These are phyloP conservation scores for Alces alces DNA, from an alignment of 2,113 vertebrate species.

Conservation along the genomic window DNA sequence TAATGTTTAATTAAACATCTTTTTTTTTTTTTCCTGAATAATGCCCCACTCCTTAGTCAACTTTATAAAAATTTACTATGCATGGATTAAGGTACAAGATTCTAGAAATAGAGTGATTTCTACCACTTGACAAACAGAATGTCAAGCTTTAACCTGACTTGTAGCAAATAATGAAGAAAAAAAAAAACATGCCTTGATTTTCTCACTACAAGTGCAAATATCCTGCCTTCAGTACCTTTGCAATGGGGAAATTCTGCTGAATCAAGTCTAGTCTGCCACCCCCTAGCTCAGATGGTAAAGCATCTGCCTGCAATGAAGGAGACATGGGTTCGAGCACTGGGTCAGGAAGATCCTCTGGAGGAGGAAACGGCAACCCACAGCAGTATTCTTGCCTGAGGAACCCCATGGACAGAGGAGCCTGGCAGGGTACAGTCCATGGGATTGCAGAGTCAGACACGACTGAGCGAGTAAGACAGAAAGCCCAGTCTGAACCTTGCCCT, in stretches of 20 bases:
- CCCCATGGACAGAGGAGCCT: neutral
- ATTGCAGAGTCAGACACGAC: neutral
- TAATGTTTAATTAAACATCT: neutral
- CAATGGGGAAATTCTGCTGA: neutral
- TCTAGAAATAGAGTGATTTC: neutral
- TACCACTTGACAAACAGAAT: neutral
- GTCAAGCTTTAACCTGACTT: neutral
- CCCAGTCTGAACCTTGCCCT: neutral
- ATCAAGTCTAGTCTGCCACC: neutral
- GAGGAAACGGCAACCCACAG: neutral
- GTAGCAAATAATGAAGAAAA: neutral
- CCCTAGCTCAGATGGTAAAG: neutral
- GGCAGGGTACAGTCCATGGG: neutral
- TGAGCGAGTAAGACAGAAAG: neutral
- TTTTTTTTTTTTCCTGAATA: neutral
- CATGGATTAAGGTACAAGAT: neutral
- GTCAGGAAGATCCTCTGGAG: neutral
- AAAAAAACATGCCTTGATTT: neutral
- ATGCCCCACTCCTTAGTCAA: neutral
- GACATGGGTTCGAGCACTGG: neutral
- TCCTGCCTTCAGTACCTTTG: neutral
- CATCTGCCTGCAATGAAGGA: neutral
- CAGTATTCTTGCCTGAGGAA: neutral
- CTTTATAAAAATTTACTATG: neutral
- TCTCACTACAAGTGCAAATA: neutral